Conservation (phyloP, 2,888 invertebrate genomes). For the Germaria angustata region DNA sequence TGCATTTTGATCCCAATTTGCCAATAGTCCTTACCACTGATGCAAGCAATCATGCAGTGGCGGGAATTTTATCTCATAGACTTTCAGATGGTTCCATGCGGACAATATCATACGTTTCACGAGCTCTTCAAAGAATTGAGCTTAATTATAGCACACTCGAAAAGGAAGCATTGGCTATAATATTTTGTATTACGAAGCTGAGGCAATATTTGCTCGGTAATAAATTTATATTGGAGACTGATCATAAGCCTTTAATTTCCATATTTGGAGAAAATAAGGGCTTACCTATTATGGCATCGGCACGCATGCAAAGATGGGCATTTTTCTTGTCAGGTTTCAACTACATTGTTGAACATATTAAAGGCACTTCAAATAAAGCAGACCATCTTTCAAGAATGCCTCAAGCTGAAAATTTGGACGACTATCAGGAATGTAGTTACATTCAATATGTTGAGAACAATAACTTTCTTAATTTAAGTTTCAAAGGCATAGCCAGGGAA, state of each 20-base stretch:
- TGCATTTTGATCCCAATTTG: not conserved
- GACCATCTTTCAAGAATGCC: not conserved
- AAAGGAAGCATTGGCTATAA: too few relatives aligned
- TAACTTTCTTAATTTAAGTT: too few relatives aligned
- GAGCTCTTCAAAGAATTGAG: too few relatives aligned
- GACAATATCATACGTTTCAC: not conserved
- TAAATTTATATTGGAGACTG: too few relatives aligned
- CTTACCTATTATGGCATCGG: not conserved
- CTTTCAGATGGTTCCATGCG: not conserved
- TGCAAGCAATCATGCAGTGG: not conserved
- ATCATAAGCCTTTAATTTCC: too few relatives aligned
- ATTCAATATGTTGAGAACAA: too few relatives aligned
- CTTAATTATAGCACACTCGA: too few relatives aligned
- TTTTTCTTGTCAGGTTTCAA: not conserved
- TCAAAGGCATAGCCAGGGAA: conserved; percentile 6
- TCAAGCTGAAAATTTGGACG: not conserved
- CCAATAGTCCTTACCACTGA: conserved; percentile 14
- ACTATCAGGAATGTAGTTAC: not conserved
- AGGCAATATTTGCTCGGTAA: too few relatives aligned
- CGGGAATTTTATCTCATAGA: not conserved
- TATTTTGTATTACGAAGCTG: too few relatives aligned
- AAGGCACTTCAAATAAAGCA: not conserved
- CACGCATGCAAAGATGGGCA: not conserved
- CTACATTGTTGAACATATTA: conserved; percentile 18
- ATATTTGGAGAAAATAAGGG: too few relatives aligned